Percentiles rank a stretch among this genome's conserved stretches.
Conservation (phyloP, 2,888 invertebrate genomes). For the Leptinotarsa haldemani region DNA sequence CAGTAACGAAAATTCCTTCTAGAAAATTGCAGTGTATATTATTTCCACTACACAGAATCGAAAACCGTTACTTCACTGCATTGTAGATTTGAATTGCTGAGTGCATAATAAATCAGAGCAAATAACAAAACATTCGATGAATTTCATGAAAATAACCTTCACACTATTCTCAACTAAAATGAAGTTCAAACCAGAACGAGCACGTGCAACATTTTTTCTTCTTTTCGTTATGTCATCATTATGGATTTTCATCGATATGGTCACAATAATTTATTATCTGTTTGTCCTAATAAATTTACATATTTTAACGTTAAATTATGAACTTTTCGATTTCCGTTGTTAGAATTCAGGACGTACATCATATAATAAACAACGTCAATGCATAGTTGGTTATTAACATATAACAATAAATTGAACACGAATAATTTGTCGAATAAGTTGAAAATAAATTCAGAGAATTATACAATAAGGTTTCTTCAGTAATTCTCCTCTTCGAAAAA, state of each 20-base stretch:
- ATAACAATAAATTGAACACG: not conserved
- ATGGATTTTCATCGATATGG: constrained; percentile 11
- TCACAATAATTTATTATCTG: constrained; percentile 17
- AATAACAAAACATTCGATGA: not conserved
- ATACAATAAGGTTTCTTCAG: not conserved
- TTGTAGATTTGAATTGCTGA: not conserved
- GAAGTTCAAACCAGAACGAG: not conserved
- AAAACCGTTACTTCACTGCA: not conserved
- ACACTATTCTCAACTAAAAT: not conserved
- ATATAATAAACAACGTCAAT: not conserved
- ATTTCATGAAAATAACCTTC: constrained; percentile 7
- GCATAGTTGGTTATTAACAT: constrained; percentile 10
- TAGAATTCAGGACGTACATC: not conserved
- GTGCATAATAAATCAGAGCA: not conserved
- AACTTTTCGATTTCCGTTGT: constrained; percentile 2
- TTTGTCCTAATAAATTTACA: constrained; percentile 23
- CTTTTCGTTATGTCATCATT: constrained; percentile 21
- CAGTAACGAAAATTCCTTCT: too few relatives aligned
- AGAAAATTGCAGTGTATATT: too few relatives aligned
- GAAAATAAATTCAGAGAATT: not conserved
- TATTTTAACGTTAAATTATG: constrained; percentile 27
- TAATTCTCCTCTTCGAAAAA: not conserved
- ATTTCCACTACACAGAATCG: not conserved
- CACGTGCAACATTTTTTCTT: constrained; percentile 21
- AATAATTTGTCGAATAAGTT: not conserved